These are phyloP conservation scores for Ips nitidus DNA, from an alignment of 1,140 invertebrate genomes.

Conservation along the genomic window DNA sequence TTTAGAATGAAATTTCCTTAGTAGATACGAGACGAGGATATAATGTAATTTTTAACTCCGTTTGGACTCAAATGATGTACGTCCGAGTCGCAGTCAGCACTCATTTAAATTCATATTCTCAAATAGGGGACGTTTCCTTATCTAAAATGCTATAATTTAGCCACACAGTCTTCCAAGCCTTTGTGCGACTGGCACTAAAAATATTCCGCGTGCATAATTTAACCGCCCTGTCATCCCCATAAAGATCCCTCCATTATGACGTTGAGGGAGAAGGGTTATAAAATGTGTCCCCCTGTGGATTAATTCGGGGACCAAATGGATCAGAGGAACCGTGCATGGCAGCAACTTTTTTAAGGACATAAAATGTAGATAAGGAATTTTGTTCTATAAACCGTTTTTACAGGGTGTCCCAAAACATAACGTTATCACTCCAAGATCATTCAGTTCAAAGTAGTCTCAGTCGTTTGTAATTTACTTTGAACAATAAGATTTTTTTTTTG, in stretches of 20 bases:
- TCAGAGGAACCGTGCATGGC: background rate
- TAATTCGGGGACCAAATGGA: background rate
- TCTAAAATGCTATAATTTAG: slow-evolving; percentile 4
- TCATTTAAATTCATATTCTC: slow-evolving; percentile 7
- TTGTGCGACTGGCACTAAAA: slow-evolving; percentile 18
- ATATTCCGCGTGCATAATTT: slow-evolving; percentile 18
- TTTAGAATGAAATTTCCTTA: too few relatives aligned
- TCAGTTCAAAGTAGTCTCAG: too few relatives aligned
- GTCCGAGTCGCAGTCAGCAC: background rate
- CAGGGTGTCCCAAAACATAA: too few relatives aligned
- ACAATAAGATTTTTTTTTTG: too few relatives aligned
- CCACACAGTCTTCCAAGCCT: slow-evolving; percentile 2
- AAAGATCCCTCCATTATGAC: slow-evolving; percentile 13
- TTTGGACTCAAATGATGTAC: background rate
- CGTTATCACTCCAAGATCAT: too few relatives aligned
- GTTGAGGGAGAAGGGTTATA: slow-evolving; percentile 12
- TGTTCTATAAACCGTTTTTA: too few relatives aligned
- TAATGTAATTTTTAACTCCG: background rate
- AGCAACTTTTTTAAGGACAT: too few relatives aligned
- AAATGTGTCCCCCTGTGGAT: slow-evolving; percentile 10
- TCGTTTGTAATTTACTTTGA: too few relatives aligned
- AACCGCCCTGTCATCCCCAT: slow-evolving; percentile 13
- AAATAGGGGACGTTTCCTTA: slow-evolving; percentile 5
- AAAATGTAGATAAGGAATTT: too few relatives aligned
- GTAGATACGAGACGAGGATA: background rate